Percentiles rank a stretch among this genome's conserved stretches.
These are phyloP conservation scores for Yponomeuta malinellus DNA, from an alignment of 2,888 invertebrate genomes.

Conservation along the genomic window DNA sequence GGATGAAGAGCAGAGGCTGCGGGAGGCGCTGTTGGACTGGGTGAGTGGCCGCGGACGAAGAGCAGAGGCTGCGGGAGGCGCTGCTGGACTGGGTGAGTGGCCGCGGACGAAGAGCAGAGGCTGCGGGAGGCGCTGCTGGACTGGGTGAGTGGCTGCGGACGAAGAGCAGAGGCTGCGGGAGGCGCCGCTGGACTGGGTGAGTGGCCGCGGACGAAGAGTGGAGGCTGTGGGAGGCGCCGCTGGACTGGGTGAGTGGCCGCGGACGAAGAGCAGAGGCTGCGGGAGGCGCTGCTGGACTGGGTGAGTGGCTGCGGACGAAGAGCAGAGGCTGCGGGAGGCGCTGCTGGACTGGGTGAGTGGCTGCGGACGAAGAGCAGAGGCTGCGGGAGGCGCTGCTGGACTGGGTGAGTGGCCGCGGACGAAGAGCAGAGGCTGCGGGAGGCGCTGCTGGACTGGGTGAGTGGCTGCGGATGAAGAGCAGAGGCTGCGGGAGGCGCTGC, in stretches of 20 bases:
- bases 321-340: conserved; percentile 84
- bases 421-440: neutral
- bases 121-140: neutral
- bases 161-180: neutral
- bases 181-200: too few relatives aligned
- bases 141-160: neutral
- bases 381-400: neutral
- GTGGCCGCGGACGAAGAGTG: too few relatives aligned
- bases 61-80: conserved; percentile 84
- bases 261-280: neutral
- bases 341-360: conserved; percentile 80
- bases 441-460: too few relatives aligned
- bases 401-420: neutral
- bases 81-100: conserved; percentile 80
- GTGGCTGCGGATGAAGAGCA: too few relatives aligned
- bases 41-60: too few relatives aligned
- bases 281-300: too few relatives aligned
- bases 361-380: neutral
- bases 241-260: neutral
- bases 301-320: conserved; percentile 91
- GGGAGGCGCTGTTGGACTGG: too few relatives aligned
- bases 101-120: neutral
- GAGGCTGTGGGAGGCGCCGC: neutral
- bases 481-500: neutral
- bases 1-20: neutral